These are phyloP conservation scores for Antechinus flavipes DNA, from an alignment of 2,113 vertebrate species.

Conservation along the genomic window DNA sequence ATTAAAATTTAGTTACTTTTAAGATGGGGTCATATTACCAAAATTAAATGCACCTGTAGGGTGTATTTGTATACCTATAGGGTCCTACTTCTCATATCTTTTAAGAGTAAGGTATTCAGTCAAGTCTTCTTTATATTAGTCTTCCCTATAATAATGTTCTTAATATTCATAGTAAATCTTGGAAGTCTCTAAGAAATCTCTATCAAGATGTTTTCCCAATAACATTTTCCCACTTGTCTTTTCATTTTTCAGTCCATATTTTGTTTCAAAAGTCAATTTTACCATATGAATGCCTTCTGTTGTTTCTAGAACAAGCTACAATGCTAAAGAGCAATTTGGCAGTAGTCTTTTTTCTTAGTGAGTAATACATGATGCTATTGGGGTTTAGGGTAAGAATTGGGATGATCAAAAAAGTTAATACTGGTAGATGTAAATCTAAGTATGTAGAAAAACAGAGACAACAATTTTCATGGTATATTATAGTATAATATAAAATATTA, in stretches of 20 bases:
- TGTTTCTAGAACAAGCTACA: slow-evolving; percentile 69
- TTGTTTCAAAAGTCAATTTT: slow-evolving; percentile 61
- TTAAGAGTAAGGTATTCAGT: neutral
- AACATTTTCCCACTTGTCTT: slow-evolving; percentile 47
- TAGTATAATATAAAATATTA: neutral
- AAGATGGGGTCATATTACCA: neutral
- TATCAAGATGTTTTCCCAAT: slow-evolving; percentile 11
- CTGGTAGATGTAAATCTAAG: slow-evolving; percentile 36
- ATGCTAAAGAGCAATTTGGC: slow-evolving; percentile 63
- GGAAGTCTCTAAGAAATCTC: slow-evolving; percentile 33
- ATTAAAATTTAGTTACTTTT: neutral
- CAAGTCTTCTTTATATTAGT: neutral
- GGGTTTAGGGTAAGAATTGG: slow-evolving; percentile 35
- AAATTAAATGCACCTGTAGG: neutral
- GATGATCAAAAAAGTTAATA: slow-evolving; percentile 12
- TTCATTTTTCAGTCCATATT: slow-evolving; percentile 62
- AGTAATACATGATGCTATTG: slow-evolving; percentile 54
- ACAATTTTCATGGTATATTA: neutral
- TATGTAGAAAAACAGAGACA: neutral
- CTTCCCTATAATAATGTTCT: slow-evolving; percentile 37
- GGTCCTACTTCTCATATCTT: neutral
- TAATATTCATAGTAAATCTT: slow-evolving; percentile 64
- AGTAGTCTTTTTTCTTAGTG: slow-evolving; percentile 55
- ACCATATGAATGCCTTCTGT: slow-evolving; percentile 73
- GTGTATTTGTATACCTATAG: too few species aligned